Conservation (phyloP, 2,797 vertebrate species). For the Myripristis jacobus region DNA sequence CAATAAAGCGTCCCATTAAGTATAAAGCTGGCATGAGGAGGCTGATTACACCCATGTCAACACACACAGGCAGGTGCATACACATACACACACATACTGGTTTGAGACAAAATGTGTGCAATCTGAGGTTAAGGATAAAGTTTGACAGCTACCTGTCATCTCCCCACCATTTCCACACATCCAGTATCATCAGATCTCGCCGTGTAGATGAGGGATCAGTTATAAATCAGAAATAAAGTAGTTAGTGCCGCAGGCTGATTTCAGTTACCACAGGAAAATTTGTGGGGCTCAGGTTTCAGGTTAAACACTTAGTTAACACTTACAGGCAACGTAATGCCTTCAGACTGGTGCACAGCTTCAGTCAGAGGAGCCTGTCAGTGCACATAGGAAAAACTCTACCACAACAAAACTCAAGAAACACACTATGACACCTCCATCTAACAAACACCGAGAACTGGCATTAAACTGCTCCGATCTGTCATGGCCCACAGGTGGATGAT, state of each 20-base stretch:
- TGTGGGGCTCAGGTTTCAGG: conserved; percentile 60
- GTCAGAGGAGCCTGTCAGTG: background rate
- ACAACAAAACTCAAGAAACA: background rate
- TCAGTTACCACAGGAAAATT: conserved; percentile 41
- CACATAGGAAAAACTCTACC: conserved; percentile 36
- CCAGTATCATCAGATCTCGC: conserved; percentile 35
- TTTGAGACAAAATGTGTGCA: conserved; percentile 32
- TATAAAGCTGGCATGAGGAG: conserved; percentile 57
- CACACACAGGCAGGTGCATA: conserved; percentile 35
- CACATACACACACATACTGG: conserved; percentile 7
- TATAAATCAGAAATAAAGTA: conserved; percentile 62
- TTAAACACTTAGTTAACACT: conserved; percentile 66
- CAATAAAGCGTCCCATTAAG: conserved; percentile 71
- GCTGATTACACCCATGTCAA: conserved; percentile 65
- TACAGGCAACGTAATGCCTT: conserved; percentile 45
- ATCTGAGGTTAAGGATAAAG: conserved; percentile 33
- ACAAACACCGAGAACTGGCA: background rate
- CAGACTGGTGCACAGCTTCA: background rate
- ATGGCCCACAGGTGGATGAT: conserved; percentile 20
- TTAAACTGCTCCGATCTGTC: conserved; percentile 30
- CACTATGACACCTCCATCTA: conserved; percentile 13
- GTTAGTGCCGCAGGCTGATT: conserved; percentile 54
- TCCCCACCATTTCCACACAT: conserved; percentile 26
- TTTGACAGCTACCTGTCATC: conserved; percentile 62
- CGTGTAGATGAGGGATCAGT: conserved; percentile 35